Base-by-base conservation (phyloP, 2,888 invertebrate genomes). In the Poecilus cupreus region DNA sequence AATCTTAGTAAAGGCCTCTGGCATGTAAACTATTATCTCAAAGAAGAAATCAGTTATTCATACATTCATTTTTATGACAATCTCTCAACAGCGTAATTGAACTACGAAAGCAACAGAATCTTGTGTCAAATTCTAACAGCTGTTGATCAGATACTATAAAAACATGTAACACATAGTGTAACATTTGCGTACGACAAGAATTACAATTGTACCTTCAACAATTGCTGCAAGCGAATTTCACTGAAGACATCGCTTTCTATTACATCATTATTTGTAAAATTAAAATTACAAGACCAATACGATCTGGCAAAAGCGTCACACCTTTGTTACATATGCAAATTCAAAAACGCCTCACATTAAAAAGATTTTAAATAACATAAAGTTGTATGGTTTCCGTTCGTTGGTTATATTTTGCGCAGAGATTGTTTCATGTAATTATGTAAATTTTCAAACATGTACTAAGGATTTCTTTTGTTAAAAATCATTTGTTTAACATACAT, bases 241-340 rank as follows among this genome's bases (percentile, higher is more conserved):
- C 76, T 54, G 76, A 16, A n/a, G n/a, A 3, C 37, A 20, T 54
- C 32, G 46, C 54, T 76, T 76, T 76, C 76, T 76, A 76, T 76
- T 76, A 54, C 76, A 76, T 76, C 54, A 76, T 57, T 76, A 57
- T 76, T 76, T 76, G 76, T 57, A 76, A 76, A 76, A 76, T 54
- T 57, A 57, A 51, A 76, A 76, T 54, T 49, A 51, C 46, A 46
- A 72, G 72, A 46, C 46, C 43, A 72, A 70, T 70, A 70, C 54
- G 16, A 22, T 39, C 70, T 70, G 37, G 11, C 8, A 18, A 24
- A 39, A 39, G 10, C 16, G 10, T 24, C 75, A 75, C 75, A 51
- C 75, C 75, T 75, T 75, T 75, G 51, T 54, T 20, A 49, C 26
- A 75, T 18, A 49, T 74, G 51, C 26, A 75, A 51, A 75, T 75